These are phyloP conservation scores for Thyatira batis DNA, from an alignment of 2,888 invertebrate genomes.

Conservation along the genomic window DNA sequence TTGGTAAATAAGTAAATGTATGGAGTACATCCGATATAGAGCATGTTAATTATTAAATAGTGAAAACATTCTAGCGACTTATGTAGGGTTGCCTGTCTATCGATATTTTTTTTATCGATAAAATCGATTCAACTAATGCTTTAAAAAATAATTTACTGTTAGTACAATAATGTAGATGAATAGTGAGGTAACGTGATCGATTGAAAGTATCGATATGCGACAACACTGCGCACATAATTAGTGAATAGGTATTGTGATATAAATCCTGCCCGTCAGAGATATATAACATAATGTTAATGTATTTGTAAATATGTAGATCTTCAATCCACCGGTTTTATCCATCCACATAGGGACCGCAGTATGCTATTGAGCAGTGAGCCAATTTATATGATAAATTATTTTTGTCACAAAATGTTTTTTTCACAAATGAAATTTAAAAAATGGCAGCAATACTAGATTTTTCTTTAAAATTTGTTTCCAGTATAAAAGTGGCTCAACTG, in stretches of 20 bases:
- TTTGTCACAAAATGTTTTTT: too few relatives aligned
- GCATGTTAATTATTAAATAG: not conserved
- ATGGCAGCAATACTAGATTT: too few relatives aligned
- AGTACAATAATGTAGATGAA: not conserved
- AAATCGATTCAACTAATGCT: not conserved
- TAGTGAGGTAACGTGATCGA: not conserved
- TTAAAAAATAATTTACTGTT: not conserved
- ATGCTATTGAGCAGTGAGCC: not conserved
- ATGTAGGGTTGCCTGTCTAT: not conserved
- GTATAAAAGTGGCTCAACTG: too few relatives aligned
- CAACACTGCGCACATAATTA: not conserved
- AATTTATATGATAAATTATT: not conserved
- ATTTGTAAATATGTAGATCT: not conserved
- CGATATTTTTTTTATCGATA: not conserved
- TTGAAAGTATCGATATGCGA: not conserved
- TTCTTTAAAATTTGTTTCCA: too few relatives aligned
- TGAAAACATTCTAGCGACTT: not conserved
- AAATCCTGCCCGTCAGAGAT: not conserved
- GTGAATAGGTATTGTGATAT: not conserved
- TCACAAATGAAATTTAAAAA: too few relatives aligned
- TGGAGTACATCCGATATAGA: not conserved
- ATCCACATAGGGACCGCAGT: not conserved
- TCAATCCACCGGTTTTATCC: not conserved
- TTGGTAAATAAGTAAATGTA: not conserved
- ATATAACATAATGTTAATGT: not conserved